Conservation (phyloP, 2,797 vertebrate genomes). For the Mus minutoides region DNA sequence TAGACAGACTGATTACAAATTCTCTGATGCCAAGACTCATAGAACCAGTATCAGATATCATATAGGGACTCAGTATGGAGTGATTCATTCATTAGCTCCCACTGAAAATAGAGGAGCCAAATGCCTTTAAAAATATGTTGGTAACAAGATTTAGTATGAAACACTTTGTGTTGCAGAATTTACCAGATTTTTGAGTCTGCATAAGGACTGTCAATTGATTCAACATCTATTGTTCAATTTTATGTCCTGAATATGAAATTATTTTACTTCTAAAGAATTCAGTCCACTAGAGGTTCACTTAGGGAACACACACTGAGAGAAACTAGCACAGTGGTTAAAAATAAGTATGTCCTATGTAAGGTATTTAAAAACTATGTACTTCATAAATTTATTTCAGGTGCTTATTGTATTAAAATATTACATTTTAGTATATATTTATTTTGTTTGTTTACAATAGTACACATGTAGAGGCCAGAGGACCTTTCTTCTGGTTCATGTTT, state of each 20-base stretch:
- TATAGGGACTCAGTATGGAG: not conserved
- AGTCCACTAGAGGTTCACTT: not conserved
- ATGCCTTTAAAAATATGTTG: not conserved
- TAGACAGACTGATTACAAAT: not conserved
- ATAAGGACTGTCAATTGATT: not conserved
- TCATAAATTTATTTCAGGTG: not conserved
- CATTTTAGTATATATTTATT: not conserved
- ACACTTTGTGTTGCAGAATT: not conserved
- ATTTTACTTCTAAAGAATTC: not conserved
- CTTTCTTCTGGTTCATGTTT: not conserved
- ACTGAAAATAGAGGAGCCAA: not conserved
- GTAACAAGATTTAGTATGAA: not conserved
- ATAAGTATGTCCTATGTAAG: not conserved
- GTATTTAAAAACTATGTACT: not conserved
- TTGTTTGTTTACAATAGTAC: not conserved
- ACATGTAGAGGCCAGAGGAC: not conserved
- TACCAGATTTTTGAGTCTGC: not conserved
- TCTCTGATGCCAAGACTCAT: slow-evolving; percentile 20
- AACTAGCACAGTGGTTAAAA: not conserved
- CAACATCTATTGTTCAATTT: not conserved
- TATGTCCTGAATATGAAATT: not conserved
- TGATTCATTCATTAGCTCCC: slow-evolving; percentile 3
- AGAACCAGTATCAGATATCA: not conserved
- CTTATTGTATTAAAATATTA: not conserved
- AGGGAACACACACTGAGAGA: not conserved